phyloP scores from a whole-genome alignment of 64 coral and sea anemone species.

The Pocillopora verrucosa region DNA sequence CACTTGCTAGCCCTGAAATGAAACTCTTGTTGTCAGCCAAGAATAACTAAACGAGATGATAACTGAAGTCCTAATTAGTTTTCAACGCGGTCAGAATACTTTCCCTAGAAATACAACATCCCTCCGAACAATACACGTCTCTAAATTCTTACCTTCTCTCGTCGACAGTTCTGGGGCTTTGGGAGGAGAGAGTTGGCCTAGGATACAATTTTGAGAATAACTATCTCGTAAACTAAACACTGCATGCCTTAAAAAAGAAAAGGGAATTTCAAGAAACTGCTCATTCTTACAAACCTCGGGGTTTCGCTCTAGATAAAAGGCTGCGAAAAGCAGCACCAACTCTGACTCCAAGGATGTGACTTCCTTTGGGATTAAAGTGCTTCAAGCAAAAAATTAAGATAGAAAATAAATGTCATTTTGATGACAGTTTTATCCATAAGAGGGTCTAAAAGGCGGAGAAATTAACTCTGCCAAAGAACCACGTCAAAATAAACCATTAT shows the following conservation, averaged over 20 bases:
- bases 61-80: no score
- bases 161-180: slow-evolving; percentile 18
- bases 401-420: background rate
- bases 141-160: slow-evolving; percentile 12
- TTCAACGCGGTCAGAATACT: no score
- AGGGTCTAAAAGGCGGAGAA: no score
- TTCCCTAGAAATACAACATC: no score
- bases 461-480: no score
- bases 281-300: background rate
- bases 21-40: background rate
- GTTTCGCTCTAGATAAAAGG: slow-evolving; percentile 36
- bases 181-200: background rate
- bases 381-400: background rate
- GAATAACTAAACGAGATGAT: background rate
- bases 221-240: background rate
- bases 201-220: background rate
- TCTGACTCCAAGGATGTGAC: slow-evolving; percentile 58
- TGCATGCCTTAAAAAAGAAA: background rate
- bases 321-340: slow-evolving; percentile 56
- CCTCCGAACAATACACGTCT: no score
- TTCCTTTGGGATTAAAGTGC: slow-evolving; percentile 78
- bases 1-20: slow-evolving; percentile 23
- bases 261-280: background rate
- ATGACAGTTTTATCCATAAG: no score
- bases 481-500: no score